Evolutionary conservation across 2,888 invertebrate species (phyloP).

Genomic region (Acronicta alni): DNA sequence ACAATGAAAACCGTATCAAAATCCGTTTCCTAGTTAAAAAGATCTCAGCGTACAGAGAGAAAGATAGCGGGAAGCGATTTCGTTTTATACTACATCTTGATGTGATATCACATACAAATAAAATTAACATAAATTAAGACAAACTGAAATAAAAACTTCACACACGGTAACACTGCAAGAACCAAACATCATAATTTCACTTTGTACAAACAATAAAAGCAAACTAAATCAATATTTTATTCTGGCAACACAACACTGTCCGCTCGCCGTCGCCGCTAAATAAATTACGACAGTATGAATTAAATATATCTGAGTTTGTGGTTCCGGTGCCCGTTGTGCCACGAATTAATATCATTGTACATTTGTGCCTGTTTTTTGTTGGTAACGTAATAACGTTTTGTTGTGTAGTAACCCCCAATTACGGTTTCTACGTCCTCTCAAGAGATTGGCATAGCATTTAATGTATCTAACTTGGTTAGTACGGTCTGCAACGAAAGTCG

Average conservation of each 20-base stretch:
- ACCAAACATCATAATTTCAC: slow-evolving; percentile 33
- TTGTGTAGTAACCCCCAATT: slow-evolving; percentile 44
- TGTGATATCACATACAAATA: too few relatives aligned
- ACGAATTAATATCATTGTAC: slow-evolving; percentile 54
- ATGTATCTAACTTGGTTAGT: background rate
- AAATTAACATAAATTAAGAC: too few relatives aligned
- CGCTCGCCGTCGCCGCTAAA: slow-evolving; percentile 56
- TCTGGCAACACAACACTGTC: slow-evolving; percentile 40
- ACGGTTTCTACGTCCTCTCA: slow-evolving; percentile 22
- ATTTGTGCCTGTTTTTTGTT: slow-evolving; percentile 33
- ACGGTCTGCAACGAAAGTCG: too few relatives aligned
- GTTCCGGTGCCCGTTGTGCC: slow-evolving; percentile 40
- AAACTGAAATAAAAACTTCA: background rate
- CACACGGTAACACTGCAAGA: slow-evolving; percentile 9
- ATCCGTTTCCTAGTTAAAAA: too few relatives aligned
- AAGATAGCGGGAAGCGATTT: too few relatives aligned
- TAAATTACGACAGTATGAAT: slow-evolving; percentile 62
- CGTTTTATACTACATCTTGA: too few relatives aligned
- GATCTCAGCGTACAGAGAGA: too few relatives aligned
- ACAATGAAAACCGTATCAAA: too few relatives aligned
- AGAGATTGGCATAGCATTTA: background rate
- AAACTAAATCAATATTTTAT: slow-evolving; percentile 51
- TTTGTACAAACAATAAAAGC: slow-evolving; percentile 46
- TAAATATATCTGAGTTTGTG: slow-evolving; percentile 60
- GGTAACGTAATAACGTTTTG: slow-evolving; percentile 34